These are phyloP conservation scores for Chromis chromis DNA, from an alignment of 2,797 vertebrate species.

Conservation along the genomic window DNA sequence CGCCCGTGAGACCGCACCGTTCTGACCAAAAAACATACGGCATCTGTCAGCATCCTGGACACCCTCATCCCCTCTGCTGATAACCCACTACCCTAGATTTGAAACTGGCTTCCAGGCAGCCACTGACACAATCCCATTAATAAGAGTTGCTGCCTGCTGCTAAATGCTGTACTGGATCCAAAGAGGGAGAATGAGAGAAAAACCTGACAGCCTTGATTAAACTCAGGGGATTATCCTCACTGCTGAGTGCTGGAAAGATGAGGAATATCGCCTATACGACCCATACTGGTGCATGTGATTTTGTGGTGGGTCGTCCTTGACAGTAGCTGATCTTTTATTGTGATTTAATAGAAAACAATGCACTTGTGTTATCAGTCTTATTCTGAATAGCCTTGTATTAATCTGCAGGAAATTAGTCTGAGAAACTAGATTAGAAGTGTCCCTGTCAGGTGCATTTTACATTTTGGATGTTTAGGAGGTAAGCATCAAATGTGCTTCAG, in stretches of 20 bases:
- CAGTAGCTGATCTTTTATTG: not conserved
- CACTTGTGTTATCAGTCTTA: not conserved
- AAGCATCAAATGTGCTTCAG: constrained; percentile 34
- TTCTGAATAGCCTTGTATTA: constrained; percentile 19
- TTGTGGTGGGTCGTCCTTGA: not conserved
- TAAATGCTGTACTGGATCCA: constrained; percentile 60
- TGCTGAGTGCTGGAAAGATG: constrained; percentile 35
- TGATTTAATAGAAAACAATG: not conserved
- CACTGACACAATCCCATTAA: constrained; percentile 77
- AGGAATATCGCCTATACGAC: constrained; percentile 21
- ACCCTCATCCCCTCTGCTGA: constrained; percentile 58
- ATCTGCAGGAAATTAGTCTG: constrained; percentile 14
- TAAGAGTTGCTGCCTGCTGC: constrained; percentile 69
- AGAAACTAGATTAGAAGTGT: constrained; percentile 56
- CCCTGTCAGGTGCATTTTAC: constrained; percentile 26
- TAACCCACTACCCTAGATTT: constrained; percentile 78
- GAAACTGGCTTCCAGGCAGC: constrained; percentile 60
- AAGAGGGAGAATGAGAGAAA: constrained; percentile 53
- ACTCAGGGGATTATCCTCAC: constrained; percentile 68
- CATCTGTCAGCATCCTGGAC: constrained; percentile 59
- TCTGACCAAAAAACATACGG: constrained; percentile 50
- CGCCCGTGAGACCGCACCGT: not conserved
- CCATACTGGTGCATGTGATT: not conserved
- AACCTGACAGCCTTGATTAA: constrained; percentile 76
- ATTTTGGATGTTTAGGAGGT: constrained; percentile 31